Base-by-base conservation (phyloP, 37 sponge, comb jelly and placozoan genomes). In the Oopsacas minuta region DNA sequence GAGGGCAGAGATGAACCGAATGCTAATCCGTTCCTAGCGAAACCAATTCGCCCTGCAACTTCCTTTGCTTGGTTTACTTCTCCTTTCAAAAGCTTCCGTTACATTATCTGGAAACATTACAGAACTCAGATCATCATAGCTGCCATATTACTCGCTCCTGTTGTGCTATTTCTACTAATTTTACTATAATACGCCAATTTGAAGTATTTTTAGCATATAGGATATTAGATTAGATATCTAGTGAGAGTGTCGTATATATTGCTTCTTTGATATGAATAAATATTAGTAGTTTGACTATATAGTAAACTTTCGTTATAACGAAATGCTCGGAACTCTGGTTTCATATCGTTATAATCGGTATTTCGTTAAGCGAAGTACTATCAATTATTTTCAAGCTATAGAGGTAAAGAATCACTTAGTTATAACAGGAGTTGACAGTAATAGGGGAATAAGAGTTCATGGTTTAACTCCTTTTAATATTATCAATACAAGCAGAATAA, bases 91-190 rank as follows among this genome's bases (percentile, higher is more conserved):
- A 85, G 86, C 8, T 36, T 83, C 1, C 23, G 82, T 37, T 85
- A 52, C 81, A 86, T 89, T 35, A 35, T 89, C 39, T 89, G 89
- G 86, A 35, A 35, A 10, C 39, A 86, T 39, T 88, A 85, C 85
- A 88, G 85, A 83, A 92, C 90, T 90, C 88, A 91, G 81, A 97
- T 97, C 84, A 90, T 97, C 35, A 86, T 86, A 28, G 53, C 81
- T 3, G 39, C 95, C 23, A 75, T 95, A 36, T 36, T 92, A 17
- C 49, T 94, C 36, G 83, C 95, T 23, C 81, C 90, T 15, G 81
- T 94, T 0, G 36, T 92, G 39, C n/a, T 93, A 39, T 38, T 97
- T 0, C 91, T 88, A 36, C 90, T 97, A 86, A 88, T 89, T 42
- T 36, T 89, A 38, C 52, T 52, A 37, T 49, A 38, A 39, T 36